Evolutionary conservation across 2,113 vertebrate species (phyloP), one percentile per base, ranked within the genome.

Genomic region (Clarias batrachus): DNA sequence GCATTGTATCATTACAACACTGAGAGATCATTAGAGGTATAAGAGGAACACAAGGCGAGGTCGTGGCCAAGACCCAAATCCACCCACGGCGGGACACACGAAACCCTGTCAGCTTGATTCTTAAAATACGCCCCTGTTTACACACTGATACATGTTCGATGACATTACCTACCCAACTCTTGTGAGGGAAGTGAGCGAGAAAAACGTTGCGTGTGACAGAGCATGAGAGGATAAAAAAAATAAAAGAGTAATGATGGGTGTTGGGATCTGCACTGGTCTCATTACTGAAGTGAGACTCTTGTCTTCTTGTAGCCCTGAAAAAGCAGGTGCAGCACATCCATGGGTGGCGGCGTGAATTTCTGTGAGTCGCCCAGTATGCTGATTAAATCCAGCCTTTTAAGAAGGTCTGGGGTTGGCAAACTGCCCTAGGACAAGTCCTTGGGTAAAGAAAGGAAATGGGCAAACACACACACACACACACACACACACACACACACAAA

Each of bases 21-120:
- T 92, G 93, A 92, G 93, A 93, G 93, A 95, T 95, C 93, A 93
- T 94, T 93, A 95, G 93, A 93, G 92, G 91, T 93, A 92, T 92
- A 92, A 91, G 91, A 90, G 82, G 88, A 90, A 87, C 85, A 89
- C 91, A 90, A 93, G 93, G 91, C 93, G 94, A 95, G 94, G 95
- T 94, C 94, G 93, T 90, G 91, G 91, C 90, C 89, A 90, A 82
- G 81, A 70, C 65, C 88, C 85, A 88, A 81, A 91, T 89, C 93
- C 92, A 90, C 91, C 93, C 90, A 90, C 78, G 89, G 90, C 91
- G 92, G 89, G 91, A 91, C 93, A 94, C 92, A 88, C 90, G 88
- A 90, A 90, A 91, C 85, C 92, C 94, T 93, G 94, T 91, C 91
- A 52, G 87, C 89, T 92, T 90, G n/a, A 74, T 77, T 88, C 83